Conservation (phyloP, 1,140 invertebrate species). For the Sinella curviseta region DNA sequence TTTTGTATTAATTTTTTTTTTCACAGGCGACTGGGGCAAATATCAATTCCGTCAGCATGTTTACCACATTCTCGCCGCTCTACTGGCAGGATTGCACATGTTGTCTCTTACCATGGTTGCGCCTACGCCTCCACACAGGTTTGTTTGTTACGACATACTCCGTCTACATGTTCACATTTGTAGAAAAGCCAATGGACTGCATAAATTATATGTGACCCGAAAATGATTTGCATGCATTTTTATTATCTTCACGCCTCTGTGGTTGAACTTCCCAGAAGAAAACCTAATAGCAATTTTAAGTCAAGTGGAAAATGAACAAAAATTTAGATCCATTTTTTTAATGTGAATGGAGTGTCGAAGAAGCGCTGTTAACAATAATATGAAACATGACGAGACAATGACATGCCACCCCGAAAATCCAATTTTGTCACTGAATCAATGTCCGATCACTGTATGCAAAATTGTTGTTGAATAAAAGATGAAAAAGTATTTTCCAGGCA, state of each 20-base stretch:
- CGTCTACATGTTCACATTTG: neutral
- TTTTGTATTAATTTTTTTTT: neutral
- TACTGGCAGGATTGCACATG: constrained; percentile 79
- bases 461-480: too few species aligned
- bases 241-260: neutral
- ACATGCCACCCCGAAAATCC: too few species aligned
- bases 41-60: constrained; percentile 75
- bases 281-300: neutral
- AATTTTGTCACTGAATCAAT: too few species aligned
- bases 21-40: constrained; percentile 74
- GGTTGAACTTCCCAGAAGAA: too few species aligned
- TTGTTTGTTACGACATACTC: constrained; percentile 33
- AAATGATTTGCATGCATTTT: neutral
- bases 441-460: too few species aligned
- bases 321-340: too few species aligned
- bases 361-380: too few species aligned
- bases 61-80: constrained; percentile 70
- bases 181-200: too few species aligned
- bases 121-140: constrained; percentile 74
- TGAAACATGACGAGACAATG: too few species aligned
- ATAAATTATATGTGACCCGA: neutral
- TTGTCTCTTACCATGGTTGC: constrained; percentile 73
- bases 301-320: too few species aligned
- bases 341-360: too few species aligned
- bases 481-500: too few species aligned